Evolutionary conservation across 1,140 invertebrate genomes (phyloP), one percentile per base, ranked within the genome.

Genomic region (Solenopsis invicta): DNA sequence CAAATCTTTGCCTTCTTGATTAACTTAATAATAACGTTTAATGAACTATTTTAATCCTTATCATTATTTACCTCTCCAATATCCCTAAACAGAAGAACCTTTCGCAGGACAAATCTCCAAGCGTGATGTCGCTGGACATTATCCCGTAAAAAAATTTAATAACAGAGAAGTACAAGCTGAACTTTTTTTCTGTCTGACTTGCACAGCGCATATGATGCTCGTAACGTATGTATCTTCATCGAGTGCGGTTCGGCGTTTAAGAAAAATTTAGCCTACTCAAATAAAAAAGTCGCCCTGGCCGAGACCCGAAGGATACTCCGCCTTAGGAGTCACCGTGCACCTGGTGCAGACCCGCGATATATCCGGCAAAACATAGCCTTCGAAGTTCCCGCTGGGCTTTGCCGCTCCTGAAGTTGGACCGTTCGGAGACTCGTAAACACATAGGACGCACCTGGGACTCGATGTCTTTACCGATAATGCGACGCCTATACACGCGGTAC

Each of bases 361-460:
- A 92, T 90, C 87, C 74, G 67, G 84, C 88, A 89, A 93, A 91
- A 92, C 90, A 89, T 88, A 93, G 91, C 88, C 91, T 92, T 92
- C 90, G 81, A 92, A 93, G 85, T 92, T 93, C 71, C 81, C 91
- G 86, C 74, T 74, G 82, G 80, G 82, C 80, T 74, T 76, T 61
- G 72, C 86, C 67, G 81, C 75, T 86, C 75, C 85, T 85, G 66
- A 93, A 92, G 89, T 93, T 93, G 87, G 78, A 76, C 86, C 89
- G 91, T 92, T 93, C 86, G 61, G 88, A 91, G 91, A 91, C 90
- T 93, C 91, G 91, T 93, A 93, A 93, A 93, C 91, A 93, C 92
- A 92, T 93, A 93, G 89, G 88, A 92, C 87, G 91, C 92, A 93
- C 91, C 92, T 93, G 92, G 85, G 92, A 81, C 89, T 81, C 91